Evolutionary conservation across 2,888 invertebrate species (phyloP).

Genomic region (Erebia ligea): DNA sequence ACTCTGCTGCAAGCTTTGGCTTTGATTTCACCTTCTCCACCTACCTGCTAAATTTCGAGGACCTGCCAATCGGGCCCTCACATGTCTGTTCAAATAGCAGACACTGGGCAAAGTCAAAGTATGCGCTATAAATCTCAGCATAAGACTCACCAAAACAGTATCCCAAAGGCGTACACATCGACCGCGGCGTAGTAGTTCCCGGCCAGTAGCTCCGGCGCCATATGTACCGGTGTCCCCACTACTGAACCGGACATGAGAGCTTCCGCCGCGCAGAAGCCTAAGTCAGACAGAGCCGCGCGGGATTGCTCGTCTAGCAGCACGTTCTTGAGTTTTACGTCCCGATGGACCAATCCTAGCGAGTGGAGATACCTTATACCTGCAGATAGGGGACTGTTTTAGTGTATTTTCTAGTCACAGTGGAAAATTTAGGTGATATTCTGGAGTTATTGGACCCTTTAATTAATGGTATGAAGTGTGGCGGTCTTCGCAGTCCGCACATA

Average conservation of each 20-base stretch:
- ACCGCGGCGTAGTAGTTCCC: constrained; percentile 92
- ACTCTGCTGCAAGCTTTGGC: too few species aligned
- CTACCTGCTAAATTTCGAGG: too few species aligned
- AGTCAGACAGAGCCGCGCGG: constrained; percentile 92
- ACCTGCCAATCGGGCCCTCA: too few species aligned
- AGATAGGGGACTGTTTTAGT: too few species aligned
- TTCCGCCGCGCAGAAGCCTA: constrained; percentile 95
- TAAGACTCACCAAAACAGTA: constrained; percentile 88
- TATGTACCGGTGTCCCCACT: constrained; percentile 93
- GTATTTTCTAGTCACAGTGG: too few species aligned
- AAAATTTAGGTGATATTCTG: too few species aligned
- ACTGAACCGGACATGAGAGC: constrained; percentile 95
- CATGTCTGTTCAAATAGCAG: too few species aligned
- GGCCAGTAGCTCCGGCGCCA: constrained; percentile 94
- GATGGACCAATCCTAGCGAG: constrained; percentile 93
- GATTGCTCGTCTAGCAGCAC: constrained; percentile 89
- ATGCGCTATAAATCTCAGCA: too few species aligned
- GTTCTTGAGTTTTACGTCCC: constrained; percentile 95
- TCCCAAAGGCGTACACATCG: constrained; percentile 95
- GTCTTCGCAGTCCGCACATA: too few species aligned
- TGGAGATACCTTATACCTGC: constrained; percentile 92
- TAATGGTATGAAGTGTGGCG: neutral
- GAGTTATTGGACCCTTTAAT: too few species aligned
- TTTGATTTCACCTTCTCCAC: too few species aligned
- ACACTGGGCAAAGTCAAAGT: too few species aligned